These are phyloP conservation scores for Leptodactylus fuscus DNA, from an alignment of 2,113 vertebrate genomes.

Conservation along the genomic window DNA sequence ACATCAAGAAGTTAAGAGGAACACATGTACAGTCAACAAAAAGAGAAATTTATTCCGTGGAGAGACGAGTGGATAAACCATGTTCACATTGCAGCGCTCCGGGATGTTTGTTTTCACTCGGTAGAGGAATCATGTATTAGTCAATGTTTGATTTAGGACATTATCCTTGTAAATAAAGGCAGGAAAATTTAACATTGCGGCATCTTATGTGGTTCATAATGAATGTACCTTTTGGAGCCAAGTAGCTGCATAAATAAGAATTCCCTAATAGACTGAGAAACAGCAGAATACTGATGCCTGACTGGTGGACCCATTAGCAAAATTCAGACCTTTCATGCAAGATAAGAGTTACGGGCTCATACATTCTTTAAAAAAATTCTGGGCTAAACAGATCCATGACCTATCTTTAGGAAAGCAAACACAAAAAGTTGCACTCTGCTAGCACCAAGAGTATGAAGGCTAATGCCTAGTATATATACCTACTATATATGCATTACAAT, in stretches of 20 bases:
- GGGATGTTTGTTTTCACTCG: background rate
- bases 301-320: background rate
- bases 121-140: background rate
- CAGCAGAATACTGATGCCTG: background rate
- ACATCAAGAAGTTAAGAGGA: conserved; percentile 69
- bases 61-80: conserved; percentile 47
- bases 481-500: too few relatives aligned
- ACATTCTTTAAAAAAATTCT: too few relatives aligned
- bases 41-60: conserved; percentile 68
- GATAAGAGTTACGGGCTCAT: too few relatives aligned
- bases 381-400: too few relatives aligned
- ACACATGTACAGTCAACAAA: conserved; percentile 61
- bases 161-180: background rate
- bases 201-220: background rate
- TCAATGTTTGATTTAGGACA: background rate
- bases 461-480: too few relatives aligned
- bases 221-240: background rate
- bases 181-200: background rate
- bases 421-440: too few relatives aligned
- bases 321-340: too few relatives aligned
- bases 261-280: background rate
- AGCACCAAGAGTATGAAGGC: too few relatives aligned
- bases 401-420: too few relatives aligned
- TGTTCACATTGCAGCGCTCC: background rate
- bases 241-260: background rate